Evolutionary conservation across 2,113 vertebrate species (phyloP).

Genomic region (Strix uralensis): DNA sequence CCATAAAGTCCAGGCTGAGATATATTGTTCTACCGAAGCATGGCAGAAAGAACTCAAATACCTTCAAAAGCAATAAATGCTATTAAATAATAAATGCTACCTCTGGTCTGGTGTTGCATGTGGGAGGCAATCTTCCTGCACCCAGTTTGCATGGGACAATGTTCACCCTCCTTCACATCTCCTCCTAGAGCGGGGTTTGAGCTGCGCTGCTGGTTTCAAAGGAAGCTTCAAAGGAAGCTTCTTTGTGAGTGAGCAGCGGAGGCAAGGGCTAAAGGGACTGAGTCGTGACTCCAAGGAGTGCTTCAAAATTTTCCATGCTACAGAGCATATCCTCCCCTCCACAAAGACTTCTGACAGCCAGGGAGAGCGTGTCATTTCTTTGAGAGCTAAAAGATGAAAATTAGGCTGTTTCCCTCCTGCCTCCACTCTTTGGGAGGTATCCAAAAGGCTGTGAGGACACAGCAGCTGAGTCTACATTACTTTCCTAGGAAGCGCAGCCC

Average conservation of each 20-base stretch:
- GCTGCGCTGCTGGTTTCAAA: neutral
- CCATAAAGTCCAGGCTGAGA: neutral
- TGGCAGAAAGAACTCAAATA: neutral
- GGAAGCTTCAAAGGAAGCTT: neutral
- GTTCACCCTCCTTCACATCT: neutral
- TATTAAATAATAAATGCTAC: neutral
- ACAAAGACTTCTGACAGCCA: neutral
- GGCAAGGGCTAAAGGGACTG: neutral
- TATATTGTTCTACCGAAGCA: neutral
- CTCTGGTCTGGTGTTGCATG: accelerated
- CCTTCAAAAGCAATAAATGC: neutral
- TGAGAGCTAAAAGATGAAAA: neutral
- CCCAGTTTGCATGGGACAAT: neutral
- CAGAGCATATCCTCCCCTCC: neutral
- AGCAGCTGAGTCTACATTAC: neutral
- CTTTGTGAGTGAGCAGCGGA: accelerated
- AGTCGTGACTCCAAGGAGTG: neutral
- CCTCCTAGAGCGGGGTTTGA: neutral
- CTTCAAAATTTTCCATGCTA: neutral
- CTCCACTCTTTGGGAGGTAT: neutral
- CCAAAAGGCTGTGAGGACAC: neutral
- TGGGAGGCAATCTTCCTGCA: neutral
- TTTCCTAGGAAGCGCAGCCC: neutral
- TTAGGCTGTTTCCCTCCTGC: neutral
- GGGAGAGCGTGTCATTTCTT: neutral